Conservation (phyloP, 2,113 vertebrate species). For the Pterocles orientalis region DNA sequence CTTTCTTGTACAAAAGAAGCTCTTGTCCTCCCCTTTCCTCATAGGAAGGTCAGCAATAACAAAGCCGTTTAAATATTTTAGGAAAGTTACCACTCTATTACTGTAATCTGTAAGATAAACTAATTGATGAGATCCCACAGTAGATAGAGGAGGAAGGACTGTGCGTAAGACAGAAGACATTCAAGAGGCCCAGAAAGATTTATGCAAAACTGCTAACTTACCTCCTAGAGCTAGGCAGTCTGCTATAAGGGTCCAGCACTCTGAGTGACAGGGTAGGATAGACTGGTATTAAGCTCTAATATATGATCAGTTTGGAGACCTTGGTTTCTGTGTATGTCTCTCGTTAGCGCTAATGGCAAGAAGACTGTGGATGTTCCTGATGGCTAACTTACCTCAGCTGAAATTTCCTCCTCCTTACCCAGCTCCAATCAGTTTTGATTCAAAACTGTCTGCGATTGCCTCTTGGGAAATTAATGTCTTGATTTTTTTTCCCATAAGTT, state of each 20-base stretch:
- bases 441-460: background rate
- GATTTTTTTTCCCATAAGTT: background rate
- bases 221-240: background rate
- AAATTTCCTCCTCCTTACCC: background rate
- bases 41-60: background rate
- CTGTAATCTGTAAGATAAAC: background rate
- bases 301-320: background rate
- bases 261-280: background rate
- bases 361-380: background rate
- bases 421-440: background rate
- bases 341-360: background rate
- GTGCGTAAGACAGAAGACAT: accelerated
- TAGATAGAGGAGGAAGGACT: background rate
- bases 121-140: background rate
- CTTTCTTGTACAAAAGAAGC: background rate
- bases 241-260: background rate
- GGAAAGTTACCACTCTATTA: background rate
- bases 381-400: background rate
- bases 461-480: background rate
- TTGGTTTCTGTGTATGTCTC: background rate
- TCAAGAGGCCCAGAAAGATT: background rate
- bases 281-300: background rate
- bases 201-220: background rate
- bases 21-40: background rate
- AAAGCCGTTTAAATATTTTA: background rate